Percentiles rank a stretch among this genome's conserved stretches.
These are phyloP conservation scores for Aleiodes leptofemur DNA, from an alignment of 2,888 invertebrate species.

Conservation along the genomic window DNA sequence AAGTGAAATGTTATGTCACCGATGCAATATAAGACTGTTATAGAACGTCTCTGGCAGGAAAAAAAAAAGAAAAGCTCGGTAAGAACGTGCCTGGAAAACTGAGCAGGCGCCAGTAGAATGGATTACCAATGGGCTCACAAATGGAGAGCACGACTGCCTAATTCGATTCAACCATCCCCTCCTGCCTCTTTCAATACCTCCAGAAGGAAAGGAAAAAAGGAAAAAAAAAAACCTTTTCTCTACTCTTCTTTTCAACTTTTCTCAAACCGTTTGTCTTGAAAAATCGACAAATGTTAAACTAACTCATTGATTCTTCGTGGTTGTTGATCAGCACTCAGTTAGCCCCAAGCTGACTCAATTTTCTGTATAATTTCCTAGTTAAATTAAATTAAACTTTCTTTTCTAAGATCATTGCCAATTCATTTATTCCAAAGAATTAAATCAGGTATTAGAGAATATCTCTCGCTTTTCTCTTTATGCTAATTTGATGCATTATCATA, in stretches of 20 bases:
- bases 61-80: conserved; percentile 50
- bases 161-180: conserved; percentile 64
- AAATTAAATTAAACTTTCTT: conserved; percentile 2
- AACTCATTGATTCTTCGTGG: conserved; percentile 27
- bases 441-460: conserved; percentile 6
- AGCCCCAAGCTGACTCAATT: conserved; percentile 28
- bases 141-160: conserved; percentile 66
- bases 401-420: neutral
- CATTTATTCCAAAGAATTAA: conserved; percentile 10
- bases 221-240: neutral
- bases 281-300: conserved; percentile 25
- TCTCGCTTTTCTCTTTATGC: neutral
- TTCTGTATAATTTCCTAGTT: neutral
- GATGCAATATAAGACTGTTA: conserved; percentile 47
- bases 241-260: neutral
- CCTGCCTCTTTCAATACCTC: neutral
- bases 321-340: conserved; percentile 28
- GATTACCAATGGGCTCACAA: conserved; percentile 57
- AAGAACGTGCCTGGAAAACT: conserved; percentile 64
- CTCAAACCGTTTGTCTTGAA: neutral
- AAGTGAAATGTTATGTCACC: conserved; percentile 47
- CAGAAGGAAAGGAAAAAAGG: too few relatives aligned
- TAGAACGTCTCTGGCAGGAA: conserved; percentile 55
- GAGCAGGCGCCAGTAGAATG: conserved; percentile 68
- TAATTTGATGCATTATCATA: conserved; percentile 2